Base-by-base conservation (phyloP, 2,797 vertebrate genomes). In the Borostomias antarcticus region DNA sequence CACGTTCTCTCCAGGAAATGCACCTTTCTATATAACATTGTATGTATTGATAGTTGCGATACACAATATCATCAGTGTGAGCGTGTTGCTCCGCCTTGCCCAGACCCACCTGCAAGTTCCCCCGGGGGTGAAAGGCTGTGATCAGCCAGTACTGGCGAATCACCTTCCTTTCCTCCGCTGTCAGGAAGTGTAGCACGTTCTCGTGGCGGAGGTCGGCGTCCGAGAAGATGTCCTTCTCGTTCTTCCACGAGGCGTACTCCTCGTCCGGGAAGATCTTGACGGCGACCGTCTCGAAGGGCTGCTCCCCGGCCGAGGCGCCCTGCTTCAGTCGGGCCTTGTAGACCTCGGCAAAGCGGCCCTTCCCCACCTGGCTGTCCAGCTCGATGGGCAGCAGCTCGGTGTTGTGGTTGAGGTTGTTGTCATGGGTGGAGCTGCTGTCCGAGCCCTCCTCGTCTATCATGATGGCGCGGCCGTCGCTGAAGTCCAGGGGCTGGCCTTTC, bases 381-480 rank as follows among this genome's bases (percentile, higher is more conserved):
- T 98, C 95, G n/a, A 99, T 96, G 72, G 97, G 97, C 69, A 98
- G 92, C 72, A 96, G 84, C 85, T 99, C 97, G 0, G 92, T 97
- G 91, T 99, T 99, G 91, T 99, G 97, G 86, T 99, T 99, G 76
- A 98, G 94, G 84, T 95, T 97, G 91, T 99, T 98, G 86, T 96
- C 96, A 0, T 91, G 95, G 0, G 95, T 96, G 53, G 96, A 98
- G 89, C 95, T 96, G 85, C 94, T 98, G 85, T 98, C 95, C 0
- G 96, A 98, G 6, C 91, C 94, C 60, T 95, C 93, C 0, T 96
- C 94, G 0, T 94, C 94, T 17, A 93, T 84, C 74, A 96, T 95
- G 78, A 97, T 96, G 75, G 93, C 91, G 0, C 79, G 93, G 51
- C 75, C 90, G 15, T 97, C 95, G 0, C 94, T 95, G 86, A 93